Evolutionary conservation across 2,113 vertebrate species (phyloP), one percentile per base, ranked within the genome.

Genomic region (Abramis brama): DNA sequence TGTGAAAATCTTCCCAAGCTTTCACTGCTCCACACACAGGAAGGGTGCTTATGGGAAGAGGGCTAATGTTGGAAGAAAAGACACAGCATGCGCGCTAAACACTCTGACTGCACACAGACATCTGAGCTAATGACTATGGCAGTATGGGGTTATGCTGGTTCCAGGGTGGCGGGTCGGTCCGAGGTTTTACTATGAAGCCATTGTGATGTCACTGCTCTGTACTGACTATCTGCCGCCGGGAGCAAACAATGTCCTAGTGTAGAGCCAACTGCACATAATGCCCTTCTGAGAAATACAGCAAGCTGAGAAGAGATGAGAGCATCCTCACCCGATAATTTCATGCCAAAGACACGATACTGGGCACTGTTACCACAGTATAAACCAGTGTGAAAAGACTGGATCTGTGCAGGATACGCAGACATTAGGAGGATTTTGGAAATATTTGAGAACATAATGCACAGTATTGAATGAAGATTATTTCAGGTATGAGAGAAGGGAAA

Each of bases 81-180:
- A 59, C 15, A 23, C 85, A 80, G 77, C 84, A 74, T 74, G 77
- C 75, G 59, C 21, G n/a, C 55, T 82, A 36, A 50, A 36, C 80
- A 64, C 57, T 43, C 70, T 36, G 43, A 57, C 43, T 45, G 45
- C 75, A 75, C 45, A 79, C 62, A 78, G 79, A 71, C 23, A 73
- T 68, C 74, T 71, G 60, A 78, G 73, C 71, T 83, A 68, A 81
- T 75, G 73, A 85, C 60, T 82, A 80, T 55, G 79, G 79, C 85
- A 83, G 79, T 71, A 78, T 85, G 84, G 25, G 39, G 73, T 83
- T 85, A 88, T 88, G 87, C 87, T 82, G 60, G 84, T 88, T 88
- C 84, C 87, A 77, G 87, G 87, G 87, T 62, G 64, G 62, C 25
- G 68, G 84, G 80, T 83, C 52, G 30, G 43, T 62, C 23, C 27